A percentile compares a stretch with the other conserved stretches of the same genome.
phyloP scores from a whole-genome alignment of 2,113 vertebrate genomes.

The Brachirus orientalis region DNA sequence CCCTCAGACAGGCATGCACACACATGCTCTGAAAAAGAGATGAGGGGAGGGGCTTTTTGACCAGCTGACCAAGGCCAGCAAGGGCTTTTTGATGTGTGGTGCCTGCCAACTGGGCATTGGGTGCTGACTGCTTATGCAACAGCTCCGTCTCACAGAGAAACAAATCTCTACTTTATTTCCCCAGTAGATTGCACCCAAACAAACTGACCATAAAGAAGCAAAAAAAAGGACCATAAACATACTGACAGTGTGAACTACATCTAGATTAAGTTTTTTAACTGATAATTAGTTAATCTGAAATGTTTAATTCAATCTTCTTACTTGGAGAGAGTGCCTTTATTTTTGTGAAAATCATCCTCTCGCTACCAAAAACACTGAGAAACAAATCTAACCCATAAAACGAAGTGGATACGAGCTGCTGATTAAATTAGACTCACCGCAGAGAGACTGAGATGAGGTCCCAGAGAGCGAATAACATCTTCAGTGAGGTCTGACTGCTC shows the following conservation, averaged over 20 bases:
- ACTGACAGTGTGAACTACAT: no score
- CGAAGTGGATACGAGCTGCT: no score
- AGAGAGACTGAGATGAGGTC: conserved; percentile 89
- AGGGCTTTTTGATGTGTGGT: conserved; percentile 66
- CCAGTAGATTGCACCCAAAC: conserved; percentile 63
- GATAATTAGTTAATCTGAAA: not conserved
- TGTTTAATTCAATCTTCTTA: not conserved
- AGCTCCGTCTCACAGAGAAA: conserved; percentile 61
- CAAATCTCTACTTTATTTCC: conserved; percentile 73
- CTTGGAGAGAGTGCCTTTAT: not conserved
- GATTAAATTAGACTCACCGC: conserved; percentile 78
- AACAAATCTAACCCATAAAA: no score
- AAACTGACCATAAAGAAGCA: conserved; percentile 23
- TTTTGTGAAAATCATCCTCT: not conserved
- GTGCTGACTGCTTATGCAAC: conserved; percentile 74
- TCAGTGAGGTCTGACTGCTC: conserved; percentile 94
- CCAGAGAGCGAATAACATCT: conserved; percentile 90
- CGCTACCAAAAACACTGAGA: not conserved
- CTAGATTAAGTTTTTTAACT: not conserved
- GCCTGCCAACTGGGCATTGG: conserved; percentile 65
- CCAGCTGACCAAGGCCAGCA: conserved; percentile 66
- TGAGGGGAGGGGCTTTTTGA: conserved; percentile 53
- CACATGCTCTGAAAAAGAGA: conserved; percentile 23
- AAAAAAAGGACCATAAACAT: not conserved
- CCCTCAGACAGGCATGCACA: conserved; percentile 18